Evolutionary conservation across 2,888 invertebrate species (phyloP), one percentile per base, ranked within the genome.

Genomic region (Cantharis nigra): DNA sequence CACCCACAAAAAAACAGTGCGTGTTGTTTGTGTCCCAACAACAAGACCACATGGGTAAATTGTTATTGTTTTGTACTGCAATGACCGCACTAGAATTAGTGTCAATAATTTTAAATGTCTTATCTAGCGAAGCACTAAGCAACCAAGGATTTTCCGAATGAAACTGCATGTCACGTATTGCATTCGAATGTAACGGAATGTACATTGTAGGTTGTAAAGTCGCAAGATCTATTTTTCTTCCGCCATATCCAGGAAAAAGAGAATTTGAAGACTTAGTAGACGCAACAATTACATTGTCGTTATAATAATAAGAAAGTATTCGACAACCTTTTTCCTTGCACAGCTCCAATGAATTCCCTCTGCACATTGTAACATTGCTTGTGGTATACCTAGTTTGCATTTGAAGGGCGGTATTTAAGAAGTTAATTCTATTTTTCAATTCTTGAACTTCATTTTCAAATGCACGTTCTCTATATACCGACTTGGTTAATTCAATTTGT

Each of bases 21-120:
- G 91, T 89, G 79, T 94, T 91, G 7, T 92, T 89, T 2, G 89
- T 88, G 83, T 96, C 95, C 94, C 97, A 96, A 9, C 94, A 92
- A 85, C 97, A 97, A 0, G 97, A 95, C 98, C 98, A 98, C 0
- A 97, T 89, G 0, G 94, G 93, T 74, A 89, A 88, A 0, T 91
- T 91, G 0, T 90, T 88, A 49, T 87, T 88, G 33, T 87, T 88
- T 30, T 91, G 90, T 26, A 90, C 90, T 11, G 91, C 89, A 9
- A 91, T 90, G 0, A 91, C 89, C 0, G 90, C 88, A 62, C 94
- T 94, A 20, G 92, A 91, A 33, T 92, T 90, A 0, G 95, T 89
- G 81, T 96, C 94, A 73, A 94, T 92, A 3, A 97, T 90, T 78
- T 93, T 94, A 7, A 93, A 91, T 63, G 92, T 91, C 82, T 94